These are phyloP conservation scores for Ceratoteleas bidentatus DNA, from an alignment of 1,140 invertebrate species.

Conservation along the genomic window DNA sequence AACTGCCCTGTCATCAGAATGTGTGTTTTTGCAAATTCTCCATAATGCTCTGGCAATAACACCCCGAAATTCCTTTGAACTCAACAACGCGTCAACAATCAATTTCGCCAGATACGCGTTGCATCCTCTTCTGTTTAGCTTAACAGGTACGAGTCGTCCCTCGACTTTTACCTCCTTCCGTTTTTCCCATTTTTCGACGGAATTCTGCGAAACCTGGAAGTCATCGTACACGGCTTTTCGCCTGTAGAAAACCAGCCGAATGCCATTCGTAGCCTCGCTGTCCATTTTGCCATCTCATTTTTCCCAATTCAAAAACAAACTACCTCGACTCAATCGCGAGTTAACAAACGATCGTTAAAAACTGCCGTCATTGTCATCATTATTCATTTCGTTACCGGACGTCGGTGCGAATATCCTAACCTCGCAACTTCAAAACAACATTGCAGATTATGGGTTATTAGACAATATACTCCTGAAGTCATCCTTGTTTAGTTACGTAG, in stretches of 20 bases:
- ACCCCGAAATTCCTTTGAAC: background rate
- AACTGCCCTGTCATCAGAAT: background rate
- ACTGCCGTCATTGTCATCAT: too few relatives aligned
- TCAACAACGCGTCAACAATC: background rate
- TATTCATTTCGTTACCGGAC: too few relatives aligned
- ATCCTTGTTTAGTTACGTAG: background rate
- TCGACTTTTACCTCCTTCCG: background rate
- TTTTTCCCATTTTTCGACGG: background rate
- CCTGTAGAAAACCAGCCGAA: background rate
- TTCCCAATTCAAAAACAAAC: too few relatives aligned
- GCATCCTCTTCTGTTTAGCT: background rate
- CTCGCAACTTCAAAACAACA: too few relatives aligned
- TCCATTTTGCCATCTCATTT: too few relatives aligned
- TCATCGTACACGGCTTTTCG: background rate
- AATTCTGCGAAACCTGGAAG: background rate
- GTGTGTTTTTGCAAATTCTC: background rate
- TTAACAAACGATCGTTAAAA: too few relatives aligned
- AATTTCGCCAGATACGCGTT: background rate
- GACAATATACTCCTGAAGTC: background rate
- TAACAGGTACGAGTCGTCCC: background rate
- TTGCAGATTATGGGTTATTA: too few relatives aligned
- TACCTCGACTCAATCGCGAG: too few relatives aligned
- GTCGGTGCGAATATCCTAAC: too few relatives aligned
- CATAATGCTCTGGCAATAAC: background rate
- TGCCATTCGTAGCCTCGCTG: background rate